These are phyloP conservation scores for Drosophila limbata DNA, from an alignment of 2,888 invertebrate genomes.

Conservation along the genomic window DNA sequence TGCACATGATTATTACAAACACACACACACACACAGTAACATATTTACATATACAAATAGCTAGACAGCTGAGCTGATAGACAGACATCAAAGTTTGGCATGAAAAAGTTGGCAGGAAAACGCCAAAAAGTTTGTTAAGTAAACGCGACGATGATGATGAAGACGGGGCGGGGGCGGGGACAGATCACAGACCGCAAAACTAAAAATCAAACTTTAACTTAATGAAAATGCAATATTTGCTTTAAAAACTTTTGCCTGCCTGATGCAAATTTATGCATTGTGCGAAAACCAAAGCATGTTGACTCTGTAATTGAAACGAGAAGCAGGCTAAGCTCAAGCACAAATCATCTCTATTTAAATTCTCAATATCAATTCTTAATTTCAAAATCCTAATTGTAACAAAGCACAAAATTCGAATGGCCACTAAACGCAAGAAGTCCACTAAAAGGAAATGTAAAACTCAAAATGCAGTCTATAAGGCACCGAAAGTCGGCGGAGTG, in stretches of 20 bases:
- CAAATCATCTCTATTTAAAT: conserved; percentile 10
- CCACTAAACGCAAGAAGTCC: not conserved
- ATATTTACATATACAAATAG: conserved; percentile 21
- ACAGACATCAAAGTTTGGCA: conserved; percentile 53
- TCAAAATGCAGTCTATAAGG: not conserved
- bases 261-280: conserved; percentile 51
- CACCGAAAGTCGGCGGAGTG: not conserved
- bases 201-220: conserved; percentile 64
- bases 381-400: conserved; percentile 5
- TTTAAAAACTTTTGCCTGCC: conserved; percentile 28
- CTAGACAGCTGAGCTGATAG: conserved; percentile 41
- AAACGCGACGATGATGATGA: conserved; percentile 29
- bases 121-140: conserved; percentile 56
- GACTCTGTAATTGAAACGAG: conserved; percentile 43
- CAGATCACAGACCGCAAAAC: conserved; percentile 57
- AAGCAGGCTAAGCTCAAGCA: conserved; percentile 15
- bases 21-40: conserved; percentile 13
- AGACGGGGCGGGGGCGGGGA: not conserved
- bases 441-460: not conserved
- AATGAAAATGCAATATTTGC: conserved; percentile 66
- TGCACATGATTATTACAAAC: conserved; percentile 51
- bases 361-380: conserved; percentile 2
- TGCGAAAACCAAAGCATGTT: conserved; percentile 28
- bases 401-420: not conserved
- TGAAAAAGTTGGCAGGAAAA: conserved; percentile 46